These are phyloP conservation scores for Temnothorax longispinosus DNA, from an alignment of 1,140 invertebrate species.

Conservation along the genomic window DNA sequence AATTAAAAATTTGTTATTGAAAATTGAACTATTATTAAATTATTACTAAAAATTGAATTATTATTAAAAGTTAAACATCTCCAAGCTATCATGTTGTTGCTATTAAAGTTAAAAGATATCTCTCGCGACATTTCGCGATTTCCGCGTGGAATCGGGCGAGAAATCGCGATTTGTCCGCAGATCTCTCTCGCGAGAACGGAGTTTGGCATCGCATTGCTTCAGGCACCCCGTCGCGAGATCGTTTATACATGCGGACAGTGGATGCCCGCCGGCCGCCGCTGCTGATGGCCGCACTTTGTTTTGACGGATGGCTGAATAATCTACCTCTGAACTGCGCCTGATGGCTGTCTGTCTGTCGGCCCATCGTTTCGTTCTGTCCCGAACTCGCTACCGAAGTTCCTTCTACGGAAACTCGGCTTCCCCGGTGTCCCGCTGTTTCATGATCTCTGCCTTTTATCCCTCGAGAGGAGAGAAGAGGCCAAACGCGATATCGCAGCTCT, in stretches of 20 bases:
- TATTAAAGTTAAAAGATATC: background rate
- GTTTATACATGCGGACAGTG: constrained; percentile 78
- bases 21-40: background rate
- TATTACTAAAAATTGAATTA: background rate
- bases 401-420: constrained; percentile 77
- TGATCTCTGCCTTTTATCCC: constrained; percentile 42
- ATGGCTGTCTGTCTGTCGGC: constrained; percentile 73
- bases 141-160: constrained; percentile 17
- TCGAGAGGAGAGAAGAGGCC: constrained; percentile 11
- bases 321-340: constrained; percentile 74
- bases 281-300: constrained; percentile 81
- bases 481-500: constrained; percentile 56
- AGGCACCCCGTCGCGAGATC: constrained; percentile 76
- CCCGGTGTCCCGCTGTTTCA: constrained; percentile 71
- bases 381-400: constrained; percentile 62
- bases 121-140: constrained; percentile 27
- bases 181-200: constrained; percentile 56
- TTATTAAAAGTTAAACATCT: background rate
- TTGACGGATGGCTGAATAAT: constrained; percentile 83
- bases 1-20: background rate
- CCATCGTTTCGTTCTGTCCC: constrained; percentile 65
- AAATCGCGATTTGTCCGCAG: constrained; percentile 41
- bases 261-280: constrained; percentile 77
- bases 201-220: constrained; percentile 75
- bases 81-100: no score